These are phyloP conservation scores for Patella caerulea DNA, from an alignment of 2,888 invertebrate genomes.

Conservation along the genomic window DNA sequence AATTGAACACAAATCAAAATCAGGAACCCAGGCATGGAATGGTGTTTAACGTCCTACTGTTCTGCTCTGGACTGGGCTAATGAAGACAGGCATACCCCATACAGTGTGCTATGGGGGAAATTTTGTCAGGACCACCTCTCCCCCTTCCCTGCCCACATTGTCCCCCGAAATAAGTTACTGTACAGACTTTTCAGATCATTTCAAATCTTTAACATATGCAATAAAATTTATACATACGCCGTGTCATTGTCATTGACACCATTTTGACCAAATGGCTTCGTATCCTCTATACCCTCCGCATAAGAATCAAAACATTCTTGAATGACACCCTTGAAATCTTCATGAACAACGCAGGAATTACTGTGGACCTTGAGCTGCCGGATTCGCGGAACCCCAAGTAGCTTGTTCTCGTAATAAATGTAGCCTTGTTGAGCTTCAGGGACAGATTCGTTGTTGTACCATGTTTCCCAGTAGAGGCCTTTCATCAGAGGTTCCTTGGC, in stretches of 20 bases:
- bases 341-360: slow-evolving; percentile 78
- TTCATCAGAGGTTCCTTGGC: slow-evolving; percentile 73
- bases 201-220: too few relatives aligned
- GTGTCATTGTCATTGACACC: slow-evolving; percentile 38
- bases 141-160: too few relatives aligned
- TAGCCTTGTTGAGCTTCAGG: slow-evolving; percentile 67
- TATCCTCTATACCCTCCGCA: slow-evolving; percentile 75
- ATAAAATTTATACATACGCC: slow-evolving; percentile 43
- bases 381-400: slow-evolving; percentile 70
- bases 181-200: too few relatives aligned
- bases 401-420: slow-evolving; percentile 71
- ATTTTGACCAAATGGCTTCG: slow-evolving; percentile 71
- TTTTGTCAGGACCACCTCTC: too few relatives aligned
- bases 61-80: too few relatives aligned
- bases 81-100: too few relatives aligned
- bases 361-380: slow-evolving; percentile 66
- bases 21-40: too few relatives aligned
- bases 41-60: too few relatives aligned
- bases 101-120: too few relatives aligned
- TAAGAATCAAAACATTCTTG: slow-evolving; percentile 78
- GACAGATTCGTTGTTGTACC: slow-evolving; percentile 71
- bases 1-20: too few relatives aligned
- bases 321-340: slow-evolving; percentile 78
- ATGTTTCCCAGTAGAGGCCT: slow-evolving; percentile 77
- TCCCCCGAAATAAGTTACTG: too few relatives aligned